Base-by-base conservation (phyloP, 2,113 vertebrate species). In the Nothobranchius furzeri region DNA sequence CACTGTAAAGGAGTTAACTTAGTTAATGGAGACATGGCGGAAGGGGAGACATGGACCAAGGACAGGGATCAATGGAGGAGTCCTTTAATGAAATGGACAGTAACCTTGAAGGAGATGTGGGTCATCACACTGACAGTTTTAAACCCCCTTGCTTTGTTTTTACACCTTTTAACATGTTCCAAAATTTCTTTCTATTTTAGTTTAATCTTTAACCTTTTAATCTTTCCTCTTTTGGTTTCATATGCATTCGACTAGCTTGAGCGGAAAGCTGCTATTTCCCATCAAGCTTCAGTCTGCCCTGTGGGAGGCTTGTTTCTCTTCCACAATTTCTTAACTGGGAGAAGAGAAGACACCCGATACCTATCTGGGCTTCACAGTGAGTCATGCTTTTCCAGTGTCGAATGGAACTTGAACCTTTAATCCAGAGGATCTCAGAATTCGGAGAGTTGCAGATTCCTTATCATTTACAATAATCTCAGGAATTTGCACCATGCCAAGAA, bases 401-500 rank as follows among this genome's bases (percentile, higher is more conserved):
- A 79, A 66, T 82, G 89, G 82, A 92, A 91, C 85, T 71, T 81
- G 90, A 93, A 90, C 83, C 89, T 90, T 91, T 92, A 92, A 93
- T 92, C 90, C 90, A 48, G 50, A 55, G 85, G 83, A 87, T 90
- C 84, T 87, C 74, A 79, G 86, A 90, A 90, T 89, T 82, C 78
- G 75, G 85, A 83, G 90, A 89, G 88, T 90, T 90, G 88, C 92
- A 92, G 82, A 93, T 93, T 92, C 89, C 92, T 84, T 74, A 83
- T 91, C 87, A 86, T 91, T 92, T 91, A 81, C 82, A 82, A 85
- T 91, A 88, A 88, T 87, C 87, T 82, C 78, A 73, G 87, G 87
- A 90, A 93, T 93, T 89, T 84, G 75, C 89, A 74, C 88, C 85
- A 89, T 89, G 83, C 78, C 73, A 81, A 56, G 64, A 76, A 85